Evolutionary conservation across 2,113 vertebrate genomes (phyloP).

Genomic region (Embiotoca jacksoni): DNA sequence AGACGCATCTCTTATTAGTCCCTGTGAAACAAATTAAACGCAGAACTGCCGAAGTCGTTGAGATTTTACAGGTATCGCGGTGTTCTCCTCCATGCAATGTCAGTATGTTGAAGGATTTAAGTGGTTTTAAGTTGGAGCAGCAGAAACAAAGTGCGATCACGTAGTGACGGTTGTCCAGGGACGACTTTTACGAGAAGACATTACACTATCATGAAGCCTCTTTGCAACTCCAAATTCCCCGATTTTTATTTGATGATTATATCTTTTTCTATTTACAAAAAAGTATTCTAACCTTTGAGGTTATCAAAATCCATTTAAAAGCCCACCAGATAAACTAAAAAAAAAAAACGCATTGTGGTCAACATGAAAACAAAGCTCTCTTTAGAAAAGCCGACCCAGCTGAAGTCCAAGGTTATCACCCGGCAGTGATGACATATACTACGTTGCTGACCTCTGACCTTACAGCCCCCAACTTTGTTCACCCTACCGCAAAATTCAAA

Average conservation of each 20-base stretch:
- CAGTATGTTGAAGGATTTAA: conserved; percentile 33
- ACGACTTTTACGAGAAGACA: too few relatives aligned
- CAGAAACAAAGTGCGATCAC: background rate
- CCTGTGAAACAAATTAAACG: conserved; percentile 64
- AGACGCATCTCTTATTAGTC: conserved; percentile 54
- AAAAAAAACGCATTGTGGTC: background rate
- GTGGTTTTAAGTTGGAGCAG: conserved; percentile 4
- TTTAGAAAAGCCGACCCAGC: conserved; percentile 3
- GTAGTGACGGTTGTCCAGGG: background rate
- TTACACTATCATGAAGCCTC: too few relatives aligned
- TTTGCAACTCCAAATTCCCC: too few relatives aligned
- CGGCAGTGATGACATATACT: conserved; percentile 3
- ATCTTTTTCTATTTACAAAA: background rate
- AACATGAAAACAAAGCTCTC: background rate
- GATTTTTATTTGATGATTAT: too few relatives aligned
- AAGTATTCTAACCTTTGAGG: too few relatives aligned
- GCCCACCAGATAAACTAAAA: too few relatives aligned
- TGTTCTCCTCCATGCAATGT: conserved; percentile 4
- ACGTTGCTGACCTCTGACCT: conserved; percentile 43
- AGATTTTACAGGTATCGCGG: conserved; percentile 32
- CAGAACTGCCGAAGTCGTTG: conserved; percentile 12
- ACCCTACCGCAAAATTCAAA: conserved; percentile 36
- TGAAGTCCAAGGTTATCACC: conserved; percentile 33
- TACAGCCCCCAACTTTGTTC: conserved; percentile 27
- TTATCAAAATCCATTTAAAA: too few relatives aligned